Evolutionary conservation across 2,113 vertebrate genomes (phyloP), one percentile per base, ranked within the genome.

Genomic region (Ascaphus truei): DNA sequence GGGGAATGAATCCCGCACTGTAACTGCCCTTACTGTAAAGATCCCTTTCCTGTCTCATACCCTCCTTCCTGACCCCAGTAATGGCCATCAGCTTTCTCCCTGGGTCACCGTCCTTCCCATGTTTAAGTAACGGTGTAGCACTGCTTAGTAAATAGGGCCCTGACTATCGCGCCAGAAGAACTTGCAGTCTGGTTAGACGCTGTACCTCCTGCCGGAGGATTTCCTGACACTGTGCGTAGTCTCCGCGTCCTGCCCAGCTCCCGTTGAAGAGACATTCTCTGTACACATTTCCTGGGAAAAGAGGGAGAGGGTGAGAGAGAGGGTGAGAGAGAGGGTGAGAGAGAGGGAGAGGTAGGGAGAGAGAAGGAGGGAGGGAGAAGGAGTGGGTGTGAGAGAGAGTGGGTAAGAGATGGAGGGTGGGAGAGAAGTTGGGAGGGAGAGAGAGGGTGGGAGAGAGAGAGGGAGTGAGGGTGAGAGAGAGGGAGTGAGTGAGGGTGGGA

Each of bases 211-310:
- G 88, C 0, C 78, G 90, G 78, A 95, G 90, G 60, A 95, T 95
- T 80, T 91, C 92, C 77, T 93, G 93, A 81, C 93, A 95, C 66
- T 92, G 90, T 0, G 93, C 91, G 64, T 95, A 95, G 79, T 95
- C 93, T 71, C 92, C 91, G 0, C 91, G 91, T 0, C 81, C 84
- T 0, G 93, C 91, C 93, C 93, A 95, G 59, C 85, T 93, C 53
- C 92, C 93, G 0, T 95, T 93, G 1, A 85, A 65, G 1, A 93
- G 88, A 65, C 93, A 95, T 39, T 94, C 88, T 72, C 93, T 88
- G 85, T 93, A 94, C 62, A 92, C 92, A 7, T 90, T 94, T 51
- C 94, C 93, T 95, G 84, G 29, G 76, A 79, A 69, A 77, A 79
- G 55, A 65, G 57, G 81, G 7, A 51, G 23, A 26, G 2, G 72